A percentile compares a stretch with the other conserved stretches of the same genome.
Conservation (phyloP, 2,888 invertebrate species). For the Brachyptera risi region DNA sequence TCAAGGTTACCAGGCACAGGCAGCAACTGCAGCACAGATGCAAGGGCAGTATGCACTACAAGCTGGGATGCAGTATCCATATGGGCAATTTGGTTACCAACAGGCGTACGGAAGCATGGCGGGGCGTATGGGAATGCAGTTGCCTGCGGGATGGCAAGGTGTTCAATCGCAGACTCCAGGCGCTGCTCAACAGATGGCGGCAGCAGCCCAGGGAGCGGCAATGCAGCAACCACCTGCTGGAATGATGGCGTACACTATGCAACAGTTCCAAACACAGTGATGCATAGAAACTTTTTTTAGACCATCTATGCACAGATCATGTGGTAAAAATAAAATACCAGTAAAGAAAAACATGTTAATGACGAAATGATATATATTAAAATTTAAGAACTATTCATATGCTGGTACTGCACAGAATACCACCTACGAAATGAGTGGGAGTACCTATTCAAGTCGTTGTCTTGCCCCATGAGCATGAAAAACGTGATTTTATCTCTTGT, state of each 20-base stretch:
- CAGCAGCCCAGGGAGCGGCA: constrained; percentile 51
- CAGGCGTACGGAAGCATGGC: constrained; percentile 43
- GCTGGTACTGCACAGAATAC: constrained; percentile 19
- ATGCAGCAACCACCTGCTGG: constrained; percentile 37
- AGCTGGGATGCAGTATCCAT: constrained; percentile 60
- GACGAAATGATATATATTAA: constrained; percentile 10
- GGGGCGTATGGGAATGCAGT: constrained; percentile 45
- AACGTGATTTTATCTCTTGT: constrained; percentile 6
- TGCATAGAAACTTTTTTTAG: constrained; percentile 19
- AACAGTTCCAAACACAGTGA: constrained; percentile 86
- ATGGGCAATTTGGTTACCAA: constrained; percentile 48
- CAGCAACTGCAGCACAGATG: constrained; percentile 55
- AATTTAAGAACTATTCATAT: constrained; percentile 17
- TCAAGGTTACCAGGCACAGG: constrained; percentile 51
- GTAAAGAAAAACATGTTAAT: constrained; percentile 18
- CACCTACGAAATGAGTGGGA: background rate
- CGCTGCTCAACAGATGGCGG: constrained; percentile 57
- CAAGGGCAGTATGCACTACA: constrained; percentile 62
- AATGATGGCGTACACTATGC: constrained; percentile 59
- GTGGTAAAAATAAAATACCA: constrained; percentile 11
- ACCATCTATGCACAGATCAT: constrained; percentile 17
- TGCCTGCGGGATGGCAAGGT: constrained; percentile 49
- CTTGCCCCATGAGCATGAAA: constrained; percentile 20
- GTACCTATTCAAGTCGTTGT: constrained; percentile 18
- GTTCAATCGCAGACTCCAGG: constrained; percentile 39